Base-by-base conservation (phyloP, 2,888 invertebrate genomes). In the Schizaphis graminum region DNA sequence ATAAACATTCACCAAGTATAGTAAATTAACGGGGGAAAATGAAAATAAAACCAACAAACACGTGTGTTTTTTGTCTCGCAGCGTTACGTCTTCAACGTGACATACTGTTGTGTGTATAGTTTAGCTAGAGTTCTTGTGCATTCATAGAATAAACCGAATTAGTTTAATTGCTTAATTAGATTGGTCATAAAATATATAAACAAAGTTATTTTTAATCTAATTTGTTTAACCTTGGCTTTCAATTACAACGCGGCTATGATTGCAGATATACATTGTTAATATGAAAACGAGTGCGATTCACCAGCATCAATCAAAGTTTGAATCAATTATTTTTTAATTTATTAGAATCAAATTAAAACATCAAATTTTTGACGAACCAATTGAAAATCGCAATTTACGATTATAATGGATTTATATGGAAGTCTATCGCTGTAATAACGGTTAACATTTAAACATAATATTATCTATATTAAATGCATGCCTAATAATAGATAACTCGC, bases 111-210 rank as follows among this genome's bases (percentile, higher is more conserved):
- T 56, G 57, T n/a, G 89, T 44, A 2, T 44, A 21, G 44, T 35
- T 5, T 53, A 21, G 8, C 3, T 77, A 28, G 35, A 21, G 77
- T 21, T 35, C 77, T 35, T 77, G 21, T 77, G 77, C 77, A 35
- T 77, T 77, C 35, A 8, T 77, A 77, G 44, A 90, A 57, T 28
- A n/a, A n/a, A 90, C 89, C 8, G 61, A 61, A 90, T 61, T 90
- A 90, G 44, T 28, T 11, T 90, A 61, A 90, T 90, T 61, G 47
- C 89, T 47, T 47, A 61, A 90, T 67, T 61, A 67, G 89, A 67
- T 61, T n/a, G 21, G 61, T 89, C 61, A 61, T 89, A 3, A 61
- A 61, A 1, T 41, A n/a, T 24, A 41, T 44, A 57, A 91, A 91
- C 85, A 56, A 85, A 44, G 21, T 16, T n/a, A n/a, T 57, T 85